These are phyloP conservation scores for Lepilemur ruficaudatus DNA, from an alignment of 2,797 vertebrate genomes.

Conservation along the genomic window DNA sequence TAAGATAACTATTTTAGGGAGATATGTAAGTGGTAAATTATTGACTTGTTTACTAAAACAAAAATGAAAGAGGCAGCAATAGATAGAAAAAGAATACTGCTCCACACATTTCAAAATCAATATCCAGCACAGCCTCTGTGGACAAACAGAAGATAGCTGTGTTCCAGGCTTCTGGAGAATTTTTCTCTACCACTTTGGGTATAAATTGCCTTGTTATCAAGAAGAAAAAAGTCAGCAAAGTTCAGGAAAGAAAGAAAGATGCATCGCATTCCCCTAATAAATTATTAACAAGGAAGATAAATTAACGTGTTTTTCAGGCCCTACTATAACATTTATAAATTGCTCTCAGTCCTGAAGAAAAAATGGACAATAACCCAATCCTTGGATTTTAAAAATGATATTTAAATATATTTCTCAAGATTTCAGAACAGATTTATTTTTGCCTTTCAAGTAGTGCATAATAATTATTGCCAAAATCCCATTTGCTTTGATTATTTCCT, in stretches of 20 bases:
- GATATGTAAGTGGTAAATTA: constrained; percentile 54
- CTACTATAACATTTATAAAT: background rate
- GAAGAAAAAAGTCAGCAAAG: background rate
- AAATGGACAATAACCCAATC: background rate
- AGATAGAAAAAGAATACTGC: background rate
- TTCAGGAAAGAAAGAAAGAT: background rate
- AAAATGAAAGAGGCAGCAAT: constrained; percentile 34
- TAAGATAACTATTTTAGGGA: background rate
- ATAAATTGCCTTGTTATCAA: background rate
- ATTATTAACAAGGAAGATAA: background rate
- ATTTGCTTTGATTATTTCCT: background rate
- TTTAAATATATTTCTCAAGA: background rate
- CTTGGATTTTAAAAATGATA: constrained; percentile 4
- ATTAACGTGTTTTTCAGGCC: background rate
- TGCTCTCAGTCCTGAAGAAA: constrained; percentile 8
- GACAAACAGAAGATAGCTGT: background rate
- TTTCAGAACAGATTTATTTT: constrained; percentile 36
- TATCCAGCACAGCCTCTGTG: background rate
- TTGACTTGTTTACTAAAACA: constrained; percentile 61
- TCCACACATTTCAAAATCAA: constrained; percentile 54
- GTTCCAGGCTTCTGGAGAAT: background rate
- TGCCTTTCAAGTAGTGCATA: background rate
- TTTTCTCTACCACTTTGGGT: background rate
- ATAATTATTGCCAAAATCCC: background rate
- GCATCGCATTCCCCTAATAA: background rate